Evolutionary conservation across 2,888 invertebrate species (phyloP), one percentile per base, ranked within the genome.

Genomic region (Dastarcus helophoroides): DNA sequence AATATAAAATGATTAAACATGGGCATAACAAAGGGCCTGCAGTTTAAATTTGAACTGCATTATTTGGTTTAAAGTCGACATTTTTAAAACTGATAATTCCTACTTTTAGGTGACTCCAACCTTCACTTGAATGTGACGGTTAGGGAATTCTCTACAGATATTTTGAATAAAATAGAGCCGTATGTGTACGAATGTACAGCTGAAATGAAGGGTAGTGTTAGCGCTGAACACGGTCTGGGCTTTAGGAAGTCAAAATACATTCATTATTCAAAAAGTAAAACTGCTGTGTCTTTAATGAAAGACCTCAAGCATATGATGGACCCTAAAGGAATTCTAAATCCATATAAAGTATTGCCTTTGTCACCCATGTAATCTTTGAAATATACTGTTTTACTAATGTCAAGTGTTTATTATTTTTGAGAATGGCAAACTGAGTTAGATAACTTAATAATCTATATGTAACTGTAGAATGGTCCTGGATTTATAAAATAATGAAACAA

Each of bases 171-270:
- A 42, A 68, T 97, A 33, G 95, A 97, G 54, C 94, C 95, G 0
- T 94, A 75, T 56, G 73, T 98, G 10, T 98, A 84, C 57, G 88
- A 95, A 58, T 86, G 83, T 65, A 82, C 88, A 0, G 68, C 81
- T 0, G 68, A 78, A 42, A 58, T 81, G 22, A 73, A 70, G 14
- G 97, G 97, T 2, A 95, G 95, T 46, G 68, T 88, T 2, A 94
- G 94, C 54, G 95, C 97, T 1, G 98, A 98, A 60, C 98, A 98
- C 58, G 98, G 98, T 0, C 76, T 98, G 16, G 98, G 95, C 1
- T 85, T 90, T 52, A 74, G 80, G 36, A 91, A 93, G 54, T 73
- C 78, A 2, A 71, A 84, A 46, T 90, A 77, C 61, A 71, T 94
- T 31, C 76, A 77, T 42, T 84, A 79, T 58, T 85, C 86, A 31